phyloP scores from a whole-genome alignment of 2,888 invertebrate species.

The Hemistola chrysoprasaria region DNA sequence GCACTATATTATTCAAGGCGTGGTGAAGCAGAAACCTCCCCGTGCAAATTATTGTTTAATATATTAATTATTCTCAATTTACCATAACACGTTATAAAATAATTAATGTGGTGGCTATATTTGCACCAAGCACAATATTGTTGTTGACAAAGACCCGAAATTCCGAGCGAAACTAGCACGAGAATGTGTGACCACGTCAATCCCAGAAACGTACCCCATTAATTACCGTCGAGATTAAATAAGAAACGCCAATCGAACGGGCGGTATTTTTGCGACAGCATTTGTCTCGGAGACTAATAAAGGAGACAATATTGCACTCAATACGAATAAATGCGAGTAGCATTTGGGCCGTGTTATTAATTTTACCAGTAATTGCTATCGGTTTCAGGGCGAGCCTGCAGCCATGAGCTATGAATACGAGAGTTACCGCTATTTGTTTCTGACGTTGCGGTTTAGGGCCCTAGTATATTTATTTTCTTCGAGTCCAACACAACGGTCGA shows the following conservation, averaged over 20 bases:
- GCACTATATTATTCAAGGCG: no score
- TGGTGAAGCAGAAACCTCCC: no score
- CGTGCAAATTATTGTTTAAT: no score
- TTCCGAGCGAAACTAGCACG: constrained; percentile 12
- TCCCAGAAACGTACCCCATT: constrained; percentile 47
- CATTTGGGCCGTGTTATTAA: constrained; percentile 82
- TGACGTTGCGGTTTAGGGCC: constrained; percentile 79
- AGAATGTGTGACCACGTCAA: constrained; percentile 36
- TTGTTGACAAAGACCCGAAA: constrained; percentile 9
- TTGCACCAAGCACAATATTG: constrained; percentile 6
- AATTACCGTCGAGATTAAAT: constrained; percentile 76
- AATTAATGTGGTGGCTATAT: constrained; percentile 8
- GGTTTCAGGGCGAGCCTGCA: constrained; percentile 76
- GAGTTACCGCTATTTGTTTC: constrained; percentile 81
- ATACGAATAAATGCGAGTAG: constrained; percentile 70
- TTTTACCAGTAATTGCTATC: constrained; percentile 81
- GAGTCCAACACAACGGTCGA: constrained; percentile 54
- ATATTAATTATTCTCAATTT: no score
- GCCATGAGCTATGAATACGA: constrained; percentile 80
- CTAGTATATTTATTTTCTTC: constrained; percentile 78
- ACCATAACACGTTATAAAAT: constrained; percentile 1
- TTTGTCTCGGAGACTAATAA: constrained; percentile 79
- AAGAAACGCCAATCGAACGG: constrained; percentile 67
- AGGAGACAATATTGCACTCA: constrained; percentile 82
- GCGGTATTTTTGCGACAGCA: constrained; percentile 61